Base-by-base conservation (phyloP, 1,140 invertebrate genomes). In the Gerris buenoi region DNA sequence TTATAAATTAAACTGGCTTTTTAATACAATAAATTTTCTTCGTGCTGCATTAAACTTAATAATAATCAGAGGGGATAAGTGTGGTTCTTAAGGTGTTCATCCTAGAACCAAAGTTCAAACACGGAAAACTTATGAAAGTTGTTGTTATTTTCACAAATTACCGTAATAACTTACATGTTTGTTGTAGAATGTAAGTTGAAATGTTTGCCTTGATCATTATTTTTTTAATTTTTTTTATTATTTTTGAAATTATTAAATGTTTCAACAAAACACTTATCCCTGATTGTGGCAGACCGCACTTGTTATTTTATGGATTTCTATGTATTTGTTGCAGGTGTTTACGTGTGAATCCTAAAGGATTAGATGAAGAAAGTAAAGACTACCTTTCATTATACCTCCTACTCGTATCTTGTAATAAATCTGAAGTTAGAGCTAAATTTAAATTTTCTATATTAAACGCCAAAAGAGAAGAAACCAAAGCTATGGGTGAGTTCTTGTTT, bases 371-470 rank as follows among this genome's bases (percentile, higher is more conserved):
- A 83, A 97, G 94, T 81, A 98, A 98, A 86, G 97, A 99, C 84
- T 99, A 99, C 81, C 84, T 99, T 75, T 98, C 95, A 66, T 84
- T 99, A 74, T 99, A 99, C 83, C 85, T 99, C 77, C 85, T 99
- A 75, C 88, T 98, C 81, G 95, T 98, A 75, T 95, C 94, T 70
- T 98, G 95, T 85, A 98, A 98, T 82, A 98, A 99, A 86, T 95
- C 90, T 75, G 96, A 99, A 88, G 96, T 98, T 72, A 85, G 96
- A 79, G 97, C 97, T 74, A 99, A 98, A 84, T 99, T 99, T 83
- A 98, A 98, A 86, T 99, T 99, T 84, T 97, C 95, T 78, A 98
- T 99, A 84, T 85, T 99, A 79, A 98, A 99, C 84, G 95, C 95
- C 75, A 98, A 98, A 86, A 84, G 95, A 74, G 97, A 99, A 85